Evolutionary conservation across 2,797 vertebrate species (phyloP), one percentile per base, ranked within the genome.

Genomic region (Molothrus ater): DNA sequence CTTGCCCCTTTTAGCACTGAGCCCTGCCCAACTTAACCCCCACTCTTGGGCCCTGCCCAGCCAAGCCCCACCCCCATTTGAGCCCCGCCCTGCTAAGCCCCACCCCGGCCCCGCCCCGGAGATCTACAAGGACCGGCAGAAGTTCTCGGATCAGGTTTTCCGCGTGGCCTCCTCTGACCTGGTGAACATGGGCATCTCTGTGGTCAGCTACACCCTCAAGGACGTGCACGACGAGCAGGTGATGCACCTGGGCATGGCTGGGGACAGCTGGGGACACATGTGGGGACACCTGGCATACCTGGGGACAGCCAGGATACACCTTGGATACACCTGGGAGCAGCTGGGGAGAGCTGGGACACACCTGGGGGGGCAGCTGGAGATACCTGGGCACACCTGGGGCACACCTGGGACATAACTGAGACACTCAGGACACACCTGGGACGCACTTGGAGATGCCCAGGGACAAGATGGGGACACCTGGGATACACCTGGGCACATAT

Each of bases 91-190:
- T 1, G 0, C 26, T 68, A 34, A 68, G 10, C 25, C 45, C n/a
- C 2, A 0, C 43, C 43, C 32, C 0, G 24, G 32, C 26, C 26
- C 40, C 10, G 0, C 54, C n/a, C 50, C 89, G 99, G 99, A 99
- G 97, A 99, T 99, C 97, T 99, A 99, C 96, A 99, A 99, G 97
- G 99, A 99, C 95, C 98, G 99, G 50, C 98, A 99, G 98, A 99
- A 99, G 97, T 99, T 99, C 97, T 99, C 99, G 0, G 99, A 99
- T 95, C 99, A 99, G 81, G 99, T 99, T 31, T 99, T 99, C 92
- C 99, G 99, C 79, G 99, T 99, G 92, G 99, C 99, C 20, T 99
- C 99, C 1, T 99, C 99, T 8, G 99, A 99, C 95, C 98, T 99
- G 92, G 98, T 99, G 86, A 99, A 99, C 97, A 99, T 99, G 99